Conservation (phyloP, 1,140 invertebrate genomes). For the Pomacea maculata region DNA sequence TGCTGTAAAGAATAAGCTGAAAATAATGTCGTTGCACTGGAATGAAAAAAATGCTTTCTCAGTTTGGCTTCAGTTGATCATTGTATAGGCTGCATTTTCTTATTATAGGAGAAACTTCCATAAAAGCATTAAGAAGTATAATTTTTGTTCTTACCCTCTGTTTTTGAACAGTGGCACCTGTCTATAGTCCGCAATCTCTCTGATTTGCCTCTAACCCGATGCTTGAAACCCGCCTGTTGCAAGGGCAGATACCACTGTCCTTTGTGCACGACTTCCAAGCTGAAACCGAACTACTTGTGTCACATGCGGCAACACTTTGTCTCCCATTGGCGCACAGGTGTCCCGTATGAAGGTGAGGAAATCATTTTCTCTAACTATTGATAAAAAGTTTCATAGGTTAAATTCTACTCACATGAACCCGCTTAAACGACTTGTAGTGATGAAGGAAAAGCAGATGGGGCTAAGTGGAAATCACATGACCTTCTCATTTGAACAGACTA, state of each 20-base stretch:
- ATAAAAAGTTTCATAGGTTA: background rate
- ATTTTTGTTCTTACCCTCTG: background rate
- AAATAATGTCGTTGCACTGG: no score
- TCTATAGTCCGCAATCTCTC: slow-evolving; percentile 20
- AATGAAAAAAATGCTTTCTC: no score
- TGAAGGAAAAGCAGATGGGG: background rate
- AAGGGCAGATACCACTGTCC: slow-evolving; percentile 27
- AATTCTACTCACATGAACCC: no score
- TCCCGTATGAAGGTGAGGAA: slow-evolving; percentile 16
- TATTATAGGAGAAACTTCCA: no score
- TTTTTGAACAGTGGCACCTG: slow-evolving; percentile 16
- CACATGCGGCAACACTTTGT: slow-evolving; percentile 25
- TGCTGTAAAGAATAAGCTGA: no score
- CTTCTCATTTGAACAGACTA: slow-evolving; percentile 20
- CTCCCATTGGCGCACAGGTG: slow-evolving; percentile 23
- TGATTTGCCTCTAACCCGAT: slow-evolving; percentile 9
- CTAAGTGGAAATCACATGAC: background rate
- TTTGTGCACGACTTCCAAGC: slow-evolving; percentile 16
- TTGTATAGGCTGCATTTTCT: no score
- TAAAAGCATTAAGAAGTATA: background rate
- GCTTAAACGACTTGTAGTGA: background rate
- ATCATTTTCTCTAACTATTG: background rate
- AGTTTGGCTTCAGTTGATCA: no score
- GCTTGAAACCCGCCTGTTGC: slow-evolving; percentile 21
- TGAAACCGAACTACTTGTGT: slow-evolving; percentile 22